Evolutionary conservation across 1,140 invertebrate genomes (phyloP), one percentile per base, ranked within the genome.

Genomic region (Drosophila subpulchrella): DNA sequence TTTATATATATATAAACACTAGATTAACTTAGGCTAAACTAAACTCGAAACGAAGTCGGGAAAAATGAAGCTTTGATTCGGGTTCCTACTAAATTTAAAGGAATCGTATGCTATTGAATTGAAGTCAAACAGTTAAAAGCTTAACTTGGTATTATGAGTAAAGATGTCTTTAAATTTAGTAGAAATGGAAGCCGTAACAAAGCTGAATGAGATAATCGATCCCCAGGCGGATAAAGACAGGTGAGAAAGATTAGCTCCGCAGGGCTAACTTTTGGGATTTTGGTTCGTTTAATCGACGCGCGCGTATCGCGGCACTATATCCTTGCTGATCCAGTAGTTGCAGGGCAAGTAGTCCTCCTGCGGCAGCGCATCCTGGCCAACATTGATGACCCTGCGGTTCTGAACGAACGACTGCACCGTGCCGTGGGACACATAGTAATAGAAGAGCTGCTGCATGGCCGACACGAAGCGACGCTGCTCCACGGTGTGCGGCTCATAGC

Each of bases 361-460:
- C 0, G 94, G 92, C 7, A 95, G 88, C 0, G 94, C 93, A 84
- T 97, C 96, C 84, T 96, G 95, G 4, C 94, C 95, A 2, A 97
- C 94, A 27, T 95, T 93, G 2, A 96, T 92, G 17, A 96, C 92
- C 36, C 94, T 93, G 3, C 93, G 92, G 6, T 93, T 92, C 6
- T 92, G 77, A 42, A 95, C 93, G 1, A 93, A 93, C 2, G 94
- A 93, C 6, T 94, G 91, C 20, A 96, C 92, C 48, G 94, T 94
- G 10, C 95, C 96, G 65, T 96, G 94, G 93, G 95, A 95, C 0
- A 97, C 96, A 75, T 95, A 97, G 71, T 96, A 94, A 81, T 97
- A 97, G 90, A 97, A 97, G 1, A 97, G 90, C 56, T 96, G 95
- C 82, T 97, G 96, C 93, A 97, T 96, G 3, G 96, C 95, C 2